phyloP scores from a whole-genome alignment of 1,140 invertebrate species.

The Myzus persicae region DNA sequence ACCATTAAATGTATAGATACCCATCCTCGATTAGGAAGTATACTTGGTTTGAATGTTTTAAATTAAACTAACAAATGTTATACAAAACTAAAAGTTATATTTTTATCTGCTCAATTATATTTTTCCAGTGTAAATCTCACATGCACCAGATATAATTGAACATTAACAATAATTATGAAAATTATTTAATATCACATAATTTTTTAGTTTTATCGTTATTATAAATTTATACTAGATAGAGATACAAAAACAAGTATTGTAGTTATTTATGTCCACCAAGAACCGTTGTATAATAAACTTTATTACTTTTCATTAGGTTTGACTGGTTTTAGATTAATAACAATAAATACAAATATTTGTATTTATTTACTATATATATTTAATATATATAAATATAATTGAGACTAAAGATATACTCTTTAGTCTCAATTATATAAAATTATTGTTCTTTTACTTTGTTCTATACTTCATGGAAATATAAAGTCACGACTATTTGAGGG shows the following conservation, averaged over 20 bases:
- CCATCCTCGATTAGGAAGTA: not conserved
- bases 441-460: slow-evolving; percentile 13
- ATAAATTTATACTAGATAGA: not conserved
- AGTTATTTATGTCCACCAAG: not conserved
- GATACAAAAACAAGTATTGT: not conserved
- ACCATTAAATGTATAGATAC: not conserved
- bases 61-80: not conserved
- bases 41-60: not conserved
- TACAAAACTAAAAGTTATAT: not conserved
- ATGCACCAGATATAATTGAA: not conserved
- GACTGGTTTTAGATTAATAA: not conserved
- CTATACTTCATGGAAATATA: not conserved
- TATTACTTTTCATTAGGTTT: slow-evolving; percentile 1
- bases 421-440: not conserved
- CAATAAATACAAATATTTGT: not conserved
- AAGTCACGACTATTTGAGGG: slow-evolving; percentile 27
- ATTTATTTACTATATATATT: not conserved
- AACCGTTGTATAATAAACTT: not conserved
- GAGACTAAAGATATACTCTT: too few relatives aligned
- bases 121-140: not conserved
- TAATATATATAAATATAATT: too few relatives aligned
- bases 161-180: not conserved
- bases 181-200: not conserved
- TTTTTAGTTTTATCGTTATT: not conserved
- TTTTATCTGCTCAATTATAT: not conserved